phyloP scores from a whole-genome alignment of 2,797 vertebrate genomes.

The Paramormyrops hopkinsi region DNA sequence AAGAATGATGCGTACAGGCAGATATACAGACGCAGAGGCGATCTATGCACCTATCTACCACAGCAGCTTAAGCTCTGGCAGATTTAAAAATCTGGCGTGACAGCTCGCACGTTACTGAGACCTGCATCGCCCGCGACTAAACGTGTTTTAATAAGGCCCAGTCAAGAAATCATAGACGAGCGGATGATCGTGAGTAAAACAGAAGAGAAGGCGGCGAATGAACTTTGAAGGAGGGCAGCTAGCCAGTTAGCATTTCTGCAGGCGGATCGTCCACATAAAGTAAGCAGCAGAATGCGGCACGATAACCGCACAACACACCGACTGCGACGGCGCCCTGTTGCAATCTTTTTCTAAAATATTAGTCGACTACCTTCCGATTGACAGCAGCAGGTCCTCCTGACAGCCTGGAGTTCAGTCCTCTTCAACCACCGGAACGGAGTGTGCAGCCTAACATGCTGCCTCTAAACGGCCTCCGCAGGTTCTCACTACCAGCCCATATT shows the following conservation, averaged over 20 bases:
- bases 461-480: neutral
- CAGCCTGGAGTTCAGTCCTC: constrained; percentile 45
- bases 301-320: neutral
- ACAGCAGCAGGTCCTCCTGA: constrained; percentile 53
- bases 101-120: neutral
- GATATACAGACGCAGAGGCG: neutral
- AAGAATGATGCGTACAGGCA: neutral
- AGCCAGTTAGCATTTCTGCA: constrained; percentile 12
- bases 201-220: neutral
- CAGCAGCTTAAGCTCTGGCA: neutral
- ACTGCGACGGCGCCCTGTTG: neutral
- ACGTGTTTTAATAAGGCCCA: neutral
- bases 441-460: constrained; percentile 44
- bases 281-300: neutral
- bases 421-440: constrained; percentile 34
- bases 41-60: neutral
- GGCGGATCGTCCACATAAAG: neutral
- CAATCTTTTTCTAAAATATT: constrained; percentile 11
- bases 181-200: neutral
- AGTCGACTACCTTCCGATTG: constrained; percentile 54
- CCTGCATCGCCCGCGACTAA: neutral
- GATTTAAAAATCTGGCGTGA: neutral
- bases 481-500: neutral
- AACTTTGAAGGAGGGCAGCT: constrained; percentile 16
- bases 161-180: neutral